Percentiles rank a stretch among this genome's conserved stretches.
phyloP scores from a whole-genome alignment of 2,797 vertebrate species.

The Sarcoramphus papa region DNA sequence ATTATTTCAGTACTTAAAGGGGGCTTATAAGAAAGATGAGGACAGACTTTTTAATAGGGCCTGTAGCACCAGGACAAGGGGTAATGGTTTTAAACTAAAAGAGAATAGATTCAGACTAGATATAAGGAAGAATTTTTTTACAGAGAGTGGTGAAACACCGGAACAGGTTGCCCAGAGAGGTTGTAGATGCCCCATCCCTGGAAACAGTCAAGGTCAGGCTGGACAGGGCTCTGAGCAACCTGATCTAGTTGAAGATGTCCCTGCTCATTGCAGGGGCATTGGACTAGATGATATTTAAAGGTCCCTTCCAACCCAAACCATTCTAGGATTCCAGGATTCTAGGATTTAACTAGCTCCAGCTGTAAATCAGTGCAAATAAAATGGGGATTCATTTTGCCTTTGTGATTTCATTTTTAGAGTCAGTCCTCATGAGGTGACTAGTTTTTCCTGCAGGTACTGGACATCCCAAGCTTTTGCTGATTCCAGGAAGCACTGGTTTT shows the following conservation, averaged over 20 bases:
- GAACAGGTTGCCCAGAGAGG: not conserved
- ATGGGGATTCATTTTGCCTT: not conserved
- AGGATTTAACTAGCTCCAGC: not conserved
- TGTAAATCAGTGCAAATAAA: not conserved
- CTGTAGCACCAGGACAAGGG: not conserved
- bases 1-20: not conserved
- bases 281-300: not conserved
- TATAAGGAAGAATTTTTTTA: not conserved
- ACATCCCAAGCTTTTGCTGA: accelerated
- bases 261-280: not conserved
- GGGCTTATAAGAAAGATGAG: not conserved
- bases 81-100: not conserved
- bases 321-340: not conserved
- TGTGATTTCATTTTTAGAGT: not conserved
- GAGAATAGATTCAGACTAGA: not conserved
- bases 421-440: too few species aligned
- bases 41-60: not conserved
- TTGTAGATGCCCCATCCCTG: not conserved
- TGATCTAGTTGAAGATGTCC: not conserved
- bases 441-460: not conserved
- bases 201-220: not conserved
- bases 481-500: not conserved
- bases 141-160: not conserved
- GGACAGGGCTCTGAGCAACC: not conserved
- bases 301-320: not conserved